Conservation (phyloP, 2,113 vertebrate species). For the Phalacrocorax carbo region DNA sequence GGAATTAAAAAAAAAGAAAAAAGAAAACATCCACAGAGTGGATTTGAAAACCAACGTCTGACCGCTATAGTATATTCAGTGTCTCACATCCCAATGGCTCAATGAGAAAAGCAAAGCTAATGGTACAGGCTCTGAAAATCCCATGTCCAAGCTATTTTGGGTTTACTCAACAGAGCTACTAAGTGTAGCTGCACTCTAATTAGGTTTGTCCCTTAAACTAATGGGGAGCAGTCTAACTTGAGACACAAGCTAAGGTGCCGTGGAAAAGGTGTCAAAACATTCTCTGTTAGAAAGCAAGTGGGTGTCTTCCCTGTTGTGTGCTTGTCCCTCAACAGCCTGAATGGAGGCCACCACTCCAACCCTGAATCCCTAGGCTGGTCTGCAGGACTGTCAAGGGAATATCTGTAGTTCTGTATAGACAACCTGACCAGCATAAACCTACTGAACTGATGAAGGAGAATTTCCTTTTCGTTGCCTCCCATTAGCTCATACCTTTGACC, state of each 20-base stretch:
- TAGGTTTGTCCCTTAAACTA: neutral
- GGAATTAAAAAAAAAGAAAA: neutral
- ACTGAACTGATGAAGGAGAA: neutral
- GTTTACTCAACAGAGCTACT: neutral
- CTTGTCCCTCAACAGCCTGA: neutral
- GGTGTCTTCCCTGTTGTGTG: neutral
- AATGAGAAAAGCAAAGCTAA: neutral
- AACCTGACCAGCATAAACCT: neutral
- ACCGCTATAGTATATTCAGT: neutral
- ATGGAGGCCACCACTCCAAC: neutral
- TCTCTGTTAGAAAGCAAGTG: neutral
- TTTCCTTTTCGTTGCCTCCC: neutral
- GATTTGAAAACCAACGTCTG: neutral
- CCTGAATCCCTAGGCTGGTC: neutral
- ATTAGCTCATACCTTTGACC: neutral
- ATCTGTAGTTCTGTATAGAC: neutral
- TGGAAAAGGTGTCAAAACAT: neutral
- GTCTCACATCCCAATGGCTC: neutral
- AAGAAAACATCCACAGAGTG: neutral
- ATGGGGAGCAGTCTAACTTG: neutral
- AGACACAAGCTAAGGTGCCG: neutral
- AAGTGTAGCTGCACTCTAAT: neutral
- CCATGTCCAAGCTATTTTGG: rapidly evolving
- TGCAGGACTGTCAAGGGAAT: neutral
- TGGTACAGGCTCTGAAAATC: neutral